Conservation (phyloP, 2,888 invertebrate species). For the Ichneumon xanthorius region DNA sequence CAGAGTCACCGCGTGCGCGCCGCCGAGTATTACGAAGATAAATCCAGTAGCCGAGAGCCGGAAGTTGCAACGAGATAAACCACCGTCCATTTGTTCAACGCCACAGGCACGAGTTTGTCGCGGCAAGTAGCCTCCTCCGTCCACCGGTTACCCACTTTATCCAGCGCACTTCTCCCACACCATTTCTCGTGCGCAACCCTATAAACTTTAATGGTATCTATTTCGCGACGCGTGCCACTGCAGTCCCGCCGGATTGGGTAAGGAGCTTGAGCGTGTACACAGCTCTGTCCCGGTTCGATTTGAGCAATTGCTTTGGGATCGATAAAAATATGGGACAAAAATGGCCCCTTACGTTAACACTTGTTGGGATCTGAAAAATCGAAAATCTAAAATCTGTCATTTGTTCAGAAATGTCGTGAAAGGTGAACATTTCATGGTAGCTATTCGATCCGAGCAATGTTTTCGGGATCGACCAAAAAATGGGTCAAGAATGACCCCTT, state of each 20-base stretch:
- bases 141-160: conserved; percentile 21
- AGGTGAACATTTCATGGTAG: too few relatives aligned
- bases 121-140: conserved; percentile 35
- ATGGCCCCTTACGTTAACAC: too few relatives aligned
- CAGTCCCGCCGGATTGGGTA: not conserved
- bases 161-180: conserved; percentile 27
- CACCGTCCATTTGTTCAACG: conserved; percentile 66
- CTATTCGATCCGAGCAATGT: too few relatives aligned
- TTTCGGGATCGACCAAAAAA: too few relatives aligned
- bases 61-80: conserved; percentile 64
- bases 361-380: too few relatives aligned
- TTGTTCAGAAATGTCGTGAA: too few relatives aligned
- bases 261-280: too few relatives aligned
- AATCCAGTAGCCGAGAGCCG: conserved; percentile 58
- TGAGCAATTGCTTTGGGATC: too few relatives aligned
- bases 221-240: conserved; percentile 10
- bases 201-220: conserved; percentile 59
- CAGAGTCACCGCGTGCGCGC: conserved; percentile 51
- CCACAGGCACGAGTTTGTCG: conserved; percentile 60
- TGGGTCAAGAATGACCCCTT: too few relatives aligned
- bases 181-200: conserved; percentile 45
- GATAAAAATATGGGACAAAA: too few relatives aligned
- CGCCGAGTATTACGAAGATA: conserved; percentile 66
- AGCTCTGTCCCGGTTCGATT: too few relatives aligned
- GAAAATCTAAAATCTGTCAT: too few relatives aligned